Conservation (phyloP, 2,797 vertebrate species). For the Pangasius mekongensis region DNA sequence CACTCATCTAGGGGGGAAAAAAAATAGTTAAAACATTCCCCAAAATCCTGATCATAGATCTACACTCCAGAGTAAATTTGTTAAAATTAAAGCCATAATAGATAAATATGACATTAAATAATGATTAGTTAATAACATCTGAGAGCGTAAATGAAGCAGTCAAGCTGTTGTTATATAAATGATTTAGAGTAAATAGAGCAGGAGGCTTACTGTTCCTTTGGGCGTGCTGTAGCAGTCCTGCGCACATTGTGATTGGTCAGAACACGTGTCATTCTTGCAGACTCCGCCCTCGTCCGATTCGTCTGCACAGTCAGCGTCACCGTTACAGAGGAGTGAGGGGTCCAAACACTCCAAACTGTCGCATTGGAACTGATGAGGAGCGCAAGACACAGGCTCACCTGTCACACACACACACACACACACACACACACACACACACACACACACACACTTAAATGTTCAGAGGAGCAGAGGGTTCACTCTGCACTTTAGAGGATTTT, state of each 20-base stretch:
- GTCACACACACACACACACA: slow-evolving; percentile 16
- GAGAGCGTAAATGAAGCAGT: not conserved
- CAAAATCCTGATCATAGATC: not conserved
- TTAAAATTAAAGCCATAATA: not conserved
- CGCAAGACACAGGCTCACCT: slow-evolving; percentile 76
- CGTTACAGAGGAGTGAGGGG: slow-evolving; percentile 77
- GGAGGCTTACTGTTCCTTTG: slow-evolving; percentile 77
- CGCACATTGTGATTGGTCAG: slow-evolving; percentile 66
- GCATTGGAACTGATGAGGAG: slow-evolving; percentile 80
- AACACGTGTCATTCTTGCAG: slow-evolving; percentile 66
- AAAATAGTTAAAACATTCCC: not conserved
- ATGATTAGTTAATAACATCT: not conserved
- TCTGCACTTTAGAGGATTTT: not conserved
- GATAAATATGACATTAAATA: not conserved
- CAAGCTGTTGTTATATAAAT: not conserved
- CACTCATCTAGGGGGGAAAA: not conserved
- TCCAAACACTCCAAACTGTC: slow-evolving; percentile 76
- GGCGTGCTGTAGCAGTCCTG: slow-evolving; percentile 83
- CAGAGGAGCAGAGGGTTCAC: not conserved
- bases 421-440: slow-evolving; percentile 7
- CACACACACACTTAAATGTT: not conserved
- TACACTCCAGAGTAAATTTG: not conserved
- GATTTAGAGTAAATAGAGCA: not conserved
- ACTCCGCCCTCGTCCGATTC: slow-evolving; percentile 82
- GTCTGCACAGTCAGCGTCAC: slow-evolving; percentile 76